Percentiles rank a stretch among this genome's conserved stretches.
phyloP scores from a whole-genome alignment of 35 echinoderm and acorn worm species.

The Antedon bifida region DNA sequence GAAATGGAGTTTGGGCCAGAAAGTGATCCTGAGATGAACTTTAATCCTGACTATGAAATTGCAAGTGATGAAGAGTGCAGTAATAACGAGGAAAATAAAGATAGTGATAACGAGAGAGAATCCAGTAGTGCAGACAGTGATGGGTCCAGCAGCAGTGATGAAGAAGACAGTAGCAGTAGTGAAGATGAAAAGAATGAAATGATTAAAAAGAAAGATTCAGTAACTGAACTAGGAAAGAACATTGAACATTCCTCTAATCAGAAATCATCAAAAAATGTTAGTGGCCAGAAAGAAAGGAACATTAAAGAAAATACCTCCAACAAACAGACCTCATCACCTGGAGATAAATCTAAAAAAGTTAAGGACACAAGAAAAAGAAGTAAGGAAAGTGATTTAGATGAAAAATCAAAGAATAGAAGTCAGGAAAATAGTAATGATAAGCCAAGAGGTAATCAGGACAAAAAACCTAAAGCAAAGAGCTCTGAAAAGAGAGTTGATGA shows the following conservation, averaged over 20 bases:
- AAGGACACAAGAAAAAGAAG: not conserved
- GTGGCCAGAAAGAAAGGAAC: not conserved
- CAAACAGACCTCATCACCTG: not conserved
- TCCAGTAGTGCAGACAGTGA: not conserved
- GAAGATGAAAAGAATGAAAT: not conserved
- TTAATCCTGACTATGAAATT: not conserved
- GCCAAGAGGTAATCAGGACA: too few species aligned
- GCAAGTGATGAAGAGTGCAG: not conserved
- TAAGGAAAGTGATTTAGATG: not conserved
- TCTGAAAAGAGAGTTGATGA: too few species aligned
- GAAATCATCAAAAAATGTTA: not conserved
- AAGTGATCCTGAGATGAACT: not conserved
- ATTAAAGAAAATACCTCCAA: not conserved
- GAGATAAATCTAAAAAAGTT: not conserved
- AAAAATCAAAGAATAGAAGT: too few species aligned
- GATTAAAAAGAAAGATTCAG: not conserved
- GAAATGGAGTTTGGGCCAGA: not conserved
- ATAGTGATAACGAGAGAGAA: not conserved
- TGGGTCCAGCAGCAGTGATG: not conserved
- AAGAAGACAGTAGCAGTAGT: not conserved
- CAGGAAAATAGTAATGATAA: too few species aligned
- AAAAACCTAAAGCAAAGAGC: too few species aligned
- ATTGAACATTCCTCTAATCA: too few species aligned
- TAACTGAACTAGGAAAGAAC: too few species aligned
- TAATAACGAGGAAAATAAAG: too few species aligned